A percentile compares a stretch with the other conserved stretches of the same genome.
Conservation (phyloP, 2,888 invertebrate species). For the Erebia epiphron region DNA sequence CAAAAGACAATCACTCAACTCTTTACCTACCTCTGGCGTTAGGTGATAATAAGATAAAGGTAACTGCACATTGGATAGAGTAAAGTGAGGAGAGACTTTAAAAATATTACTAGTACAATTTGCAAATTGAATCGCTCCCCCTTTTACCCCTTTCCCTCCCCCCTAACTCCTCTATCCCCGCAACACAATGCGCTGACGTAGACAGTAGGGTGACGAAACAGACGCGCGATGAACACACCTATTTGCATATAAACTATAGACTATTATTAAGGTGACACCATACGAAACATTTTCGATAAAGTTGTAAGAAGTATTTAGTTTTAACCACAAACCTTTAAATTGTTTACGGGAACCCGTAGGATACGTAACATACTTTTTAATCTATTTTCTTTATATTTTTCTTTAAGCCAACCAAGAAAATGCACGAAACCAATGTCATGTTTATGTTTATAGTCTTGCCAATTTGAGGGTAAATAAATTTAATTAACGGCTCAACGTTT, state of each 20-base stretch:
- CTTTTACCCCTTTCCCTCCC: neutral
- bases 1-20: neutral
- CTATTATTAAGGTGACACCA: conserved; percentile 23
- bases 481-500: no score
- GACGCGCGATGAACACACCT: conserved; percentile 33
- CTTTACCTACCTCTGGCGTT: neutral
- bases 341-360: no score
- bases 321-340: no score
- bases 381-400: no score
- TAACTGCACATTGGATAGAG: conserved; percentile 12
- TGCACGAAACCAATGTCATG: no score
- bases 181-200: conserved; percentile 19
- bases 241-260: conserved; percentile 31
- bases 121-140: conserved; percentile 39
- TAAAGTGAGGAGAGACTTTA: conserved; percentile 26
- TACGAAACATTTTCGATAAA: conserved; percentile 3
- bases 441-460: no score
- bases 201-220: conserved; percentile 40
- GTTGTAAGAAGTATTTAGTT: neutral
- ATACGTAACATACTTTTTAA: no score
- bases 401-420: no score
- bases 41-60: conserved; percentile 26
- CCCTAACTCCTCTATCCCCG: conserved; percentile 14
- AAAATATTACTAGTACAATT: conserved; percentile 40
- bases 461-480: no score